phyloP scores from a whole-genome alignment of 2,797 vertebrate genomes.

The Cyclura pinguis region DNA sequence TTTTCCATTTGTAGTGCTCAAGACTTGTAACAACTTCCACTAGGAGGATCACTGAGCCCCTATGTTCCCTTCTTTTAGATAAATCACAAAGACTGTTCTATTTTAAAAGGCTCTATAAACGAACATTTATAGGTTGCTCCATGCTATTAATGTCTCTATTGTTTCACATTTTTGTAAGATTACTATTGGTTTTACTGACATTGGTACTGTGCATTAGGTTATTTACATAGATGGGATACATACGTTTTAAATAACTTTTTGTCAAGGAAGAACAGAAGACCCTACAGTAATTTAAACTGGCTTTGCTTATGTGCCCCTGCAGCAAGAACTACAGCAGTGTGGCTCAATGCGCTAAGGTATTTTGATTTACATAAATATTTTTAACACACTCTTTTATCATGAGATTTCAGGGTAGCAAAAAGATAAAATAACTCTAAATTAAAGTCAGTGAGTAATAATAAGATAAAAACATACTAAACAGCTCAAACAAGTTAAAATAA shows the following conservation, averaged over 20 bases:
- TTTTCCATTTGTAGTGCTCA: background rate
- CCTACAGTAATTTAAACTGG: background rate
- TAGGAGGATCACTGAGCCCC: background rate
- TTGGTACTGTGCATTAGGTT: background rate
- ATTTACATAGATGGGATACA: background rate
- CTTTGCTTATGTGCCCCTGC: background rate
- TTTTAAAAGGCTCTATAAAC: background rate
- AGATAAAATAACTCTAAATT: too few species aligned
- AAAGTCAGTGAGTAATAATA: too few species aligned
- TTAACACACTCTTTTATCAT: too few species aligned
- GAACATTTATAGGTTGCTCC: background rate
- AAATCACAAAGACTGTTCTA: background rate
- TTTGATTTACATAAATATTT: too few species aligned
- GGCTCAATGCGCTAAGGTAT: background rate
- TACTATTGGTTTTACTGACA: background rate
- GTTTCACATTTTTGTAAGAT: background rate
- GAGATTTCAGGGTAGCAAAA: too few species aligned
- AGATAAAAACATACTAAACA: too few species aligned
- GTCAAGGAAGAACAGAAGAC: background rate
- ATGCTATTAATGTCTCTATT: background rate
- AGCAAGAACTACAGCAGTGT: background rate
- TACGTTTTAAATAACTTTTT: slow-evolving; percentile 5
- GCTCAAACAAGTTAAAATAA: too few species aligned
- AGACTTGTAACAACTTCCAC: background rate
- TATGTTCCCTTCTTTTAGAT: background rate